Percentiles rank a stretch among this genome's conserved stretches.
Evolutionary conservation across 2,113 vertebrate species (phyloP).

Genomic region (Cyanistes caeruleus): DNA sequence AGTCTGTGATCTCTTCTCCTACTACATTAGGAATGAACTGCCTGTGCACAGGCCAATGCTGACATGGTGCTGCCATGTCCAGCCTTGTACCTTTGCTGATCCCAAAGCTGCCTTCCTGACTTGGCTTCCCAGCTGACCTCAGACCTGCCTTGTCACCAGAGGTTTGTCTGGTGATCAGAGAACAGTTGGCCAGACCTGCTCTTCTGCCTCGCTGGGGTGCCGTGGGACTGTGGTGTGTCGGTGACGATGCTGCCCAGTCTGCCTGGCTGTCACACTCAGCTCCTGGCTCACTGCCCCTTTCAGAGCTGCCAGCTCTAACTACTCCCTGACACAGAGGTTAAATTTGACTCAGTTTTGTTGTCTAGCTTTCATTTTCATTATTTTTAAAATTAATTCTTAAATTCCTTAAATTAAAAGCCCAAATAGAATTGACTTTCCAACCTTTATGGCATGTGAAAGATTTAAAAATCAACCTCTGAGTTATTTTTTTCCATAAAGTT

Average conservation of each 20-base stretch:
- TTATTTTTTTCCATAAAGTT: neutral
- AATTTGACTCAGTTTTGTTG: neutral
- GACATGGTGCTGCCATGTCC: accelerated
- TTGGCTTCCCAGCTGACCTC: neutral
- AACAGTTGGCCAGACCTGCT: neutral
- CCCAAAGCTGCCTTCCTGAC: neutral
- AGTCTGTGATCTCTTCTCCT: neutral
- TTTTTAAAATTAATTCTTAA: neutral
- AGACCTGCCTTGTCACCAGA: neutral
- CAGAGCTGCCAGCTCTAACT: neutral
- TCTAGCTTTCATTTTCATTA: neutral
- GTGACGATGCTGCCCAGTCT: neutral
- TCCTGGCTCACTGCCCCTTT: neutral
- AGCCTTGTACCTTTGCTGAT: neutral
- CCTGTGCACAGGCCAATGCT: neutral
- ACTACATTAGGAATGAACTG: neutral
- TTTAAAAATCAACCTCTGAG: neutral
- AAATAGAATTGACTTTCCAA: neutral
- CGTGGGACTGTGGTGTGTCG: accelerated
- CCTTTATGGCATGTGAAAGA: neutral
- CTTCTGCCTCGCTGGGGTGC: neutral
- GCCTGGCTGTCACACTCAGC: neutral
- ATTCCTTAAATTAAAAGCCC: neutral
- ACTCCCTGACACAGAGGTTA: neutral
- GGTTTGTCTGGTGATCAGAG: neutral